Evolutionary conservation across 2,113 vertebrate species (phyloP), one percentile per base, ranked within the genome.

Genomic region (Ameiurus melas): DNA sequence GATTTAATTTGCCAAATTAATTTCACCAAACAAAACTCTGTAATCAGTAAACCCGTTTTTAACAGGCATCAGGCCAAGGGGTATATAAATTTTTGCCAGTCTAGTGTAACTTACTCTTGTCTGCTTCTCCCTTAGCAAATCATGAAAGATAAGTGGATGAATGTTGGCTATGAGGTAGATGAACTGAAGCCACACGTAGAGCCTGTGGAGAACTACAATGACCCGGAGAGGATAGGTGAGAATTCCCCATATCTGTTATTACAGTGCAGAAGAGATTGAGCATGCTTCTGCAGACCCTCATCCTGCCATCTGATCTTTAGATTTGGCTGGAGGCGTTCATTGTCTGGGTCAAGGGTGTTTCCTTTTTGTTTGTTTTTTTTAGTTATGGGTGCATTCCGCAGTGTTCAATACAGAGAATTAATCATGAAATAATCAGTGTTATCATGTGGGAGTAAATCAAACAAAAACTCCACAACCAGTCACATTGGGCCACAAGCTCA

Each of bases 101-200:
- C 53, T 83, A 33, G 25, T 22, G 73, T 88, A 36, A 84, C 22
- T 83, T 79, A 22, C 3, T 62, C 39, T 70, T 82, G 19, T 71
- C 75, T 87, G 64, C 80, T 83, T 58, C 73, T 3, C 7, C 36
- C 62, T 55, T 77, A 98, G 97, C 97, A 98, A 99, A 97, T 99
- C 93, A 98, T 99, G 98, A 98, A 97, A 93, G 97, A 99, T 94
- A 98, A 97, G 60, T 98, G 98, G 98, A 97, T 98, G 91, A 99
- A 98, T 90, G 92, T 97, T 3, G 98, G 98, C 73, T 97, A 96
- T 4, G 98, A 98, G 10, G 96, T 94, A 0, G 97, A 98, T 0
- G 97, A 98, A 27, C 89, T 99, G 90, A 97, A 97, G 91, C 97
- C 98, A 39, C 97, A 98, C 88, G 93, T 95, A 14, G 97, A 98